A percentile compares a stretch with the other conserved stretches of the same genome.
Conservation (phyloP, 2,888 invertebrate genomes). For the Oligia latruncula region DNA sequence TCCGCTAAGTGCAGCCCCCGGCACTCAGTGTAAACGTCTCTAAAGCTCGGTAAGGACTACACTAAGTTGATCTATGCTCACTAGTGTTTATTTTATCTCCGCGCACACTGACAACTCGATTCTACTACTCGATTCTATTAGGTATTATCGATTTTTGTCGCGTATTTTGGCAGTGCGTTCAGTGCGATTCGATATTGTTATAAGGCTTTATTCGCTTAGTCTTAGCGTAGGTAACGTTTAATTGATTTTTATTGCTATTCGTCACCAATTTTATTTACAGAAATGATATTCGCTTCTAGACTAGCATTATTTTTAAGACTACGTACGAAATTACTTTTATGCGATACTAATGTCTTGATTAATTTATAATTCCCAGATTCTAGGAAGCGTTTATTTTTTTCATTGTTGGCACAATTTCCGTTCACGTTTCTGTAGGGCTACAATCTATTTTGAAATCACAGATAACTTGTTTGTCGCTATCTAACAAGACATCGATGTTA, state of each 20-base stretch:
- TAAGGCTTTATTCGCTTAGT: constrained; percentile 54
- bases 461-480: constrained; percentile 69
- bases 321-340: constrained; percentile 48
- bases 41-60: constrained; percentile 85
- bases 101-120: constrained; percentile 84
- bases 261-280: constrained; percentile 59
- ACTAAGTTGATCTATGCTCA: constrained; percentile 83
- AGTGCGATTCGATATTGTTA: constrained; percentile 57
- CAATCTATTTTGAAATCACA: constrained; percentile 77
- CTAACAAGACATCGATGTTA: constrained; percentile 61
- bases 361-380: constrained; percentile 29
- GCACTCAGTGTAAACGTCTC: constrained; percentile 72
- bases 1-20: constrained; percentile 60
- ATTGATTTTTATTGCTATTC: constrained; percentile 62
- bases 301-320: constrained; percentile 56
- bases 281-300: constrained; percentile 47
- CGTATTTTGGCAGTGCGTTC: constrained; percentile 78
- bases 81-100: constrained; percentile 70
- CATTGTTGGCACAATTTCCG: constrained; percentile 84
- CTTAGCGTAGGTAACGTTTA: constrained; percentile 56
- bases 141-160: constrained; percentile 67
- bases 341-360: constrained; percentile 46
- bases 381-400: constrained; percentile 68
- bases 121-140: constrained; percentile 51
- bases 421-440: constrained; percentile 74